Percentiles rank a stretch among this genome's conserved stretches.
Conservation (phyloP, 2,113 vertebrate genomes). For the Xenopus tropicalis region DNA sequence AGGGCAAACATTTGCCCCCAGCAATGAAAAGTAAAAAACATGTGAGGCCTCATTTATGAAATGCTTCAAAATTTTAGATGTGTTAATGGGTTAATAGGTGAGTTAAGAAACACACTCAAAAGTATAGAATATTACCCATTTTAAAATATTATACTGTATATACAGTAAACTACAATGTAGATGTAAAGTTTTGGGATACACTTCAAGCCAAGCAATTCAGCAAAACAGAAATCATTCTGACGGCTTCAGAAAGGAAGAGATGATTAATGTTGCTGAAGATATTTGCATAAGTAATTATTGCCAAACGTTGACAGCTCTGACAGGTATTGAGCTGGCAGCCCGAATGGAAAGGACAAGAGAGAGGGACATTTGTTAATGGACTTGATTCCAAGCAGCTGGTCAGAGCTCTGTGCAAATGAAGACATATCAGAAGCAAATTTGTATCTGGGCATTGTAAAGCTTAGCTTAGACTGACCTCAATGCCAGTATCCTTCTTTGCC, state of each 20-base stretch:
- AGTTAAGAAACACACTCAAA: no score
- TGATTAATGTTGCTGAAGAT: conserved; percentile 33
- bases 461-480: background rate
- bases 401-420: conserved; percentile 14
- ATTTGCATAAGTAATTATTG: conserved; percentile 46
- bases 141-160: no score
- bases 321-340: conserved; percentile 37
- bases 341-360: conserved; percentile 23
- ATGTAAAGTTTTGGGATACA: conserved; percentile 19
- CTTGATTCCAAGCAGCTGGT: conserved; percentile 25
- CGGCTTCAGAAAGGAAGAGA: conserved; percentile 4
- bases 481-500: background rate
- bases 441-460: conserved; percentile 5
- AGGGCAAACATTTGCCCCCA: no score
- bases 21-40: no score
- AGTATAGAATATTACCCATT: no score
- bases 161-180: background rate
- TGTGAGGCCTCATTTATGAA: no score
- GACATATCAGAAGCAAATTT: conserved; percentile 4
- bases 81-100: no score
- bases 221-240: conserved; percentile 6
- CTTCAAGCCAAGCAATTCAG: conserved; percentile 18
- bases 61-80: no score
- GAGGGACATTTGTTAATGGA: conserved; percentile 9
- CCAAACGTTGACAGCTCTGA: conserved; percentile 33